A percentile compares a stretch with the other conserved stretches of the same genome.
These are phyloP conservation scores for Camponotus floridanus DNA, from an alignment of 1,140 invertebrate species.

Conservation along the genomic window DNA sequence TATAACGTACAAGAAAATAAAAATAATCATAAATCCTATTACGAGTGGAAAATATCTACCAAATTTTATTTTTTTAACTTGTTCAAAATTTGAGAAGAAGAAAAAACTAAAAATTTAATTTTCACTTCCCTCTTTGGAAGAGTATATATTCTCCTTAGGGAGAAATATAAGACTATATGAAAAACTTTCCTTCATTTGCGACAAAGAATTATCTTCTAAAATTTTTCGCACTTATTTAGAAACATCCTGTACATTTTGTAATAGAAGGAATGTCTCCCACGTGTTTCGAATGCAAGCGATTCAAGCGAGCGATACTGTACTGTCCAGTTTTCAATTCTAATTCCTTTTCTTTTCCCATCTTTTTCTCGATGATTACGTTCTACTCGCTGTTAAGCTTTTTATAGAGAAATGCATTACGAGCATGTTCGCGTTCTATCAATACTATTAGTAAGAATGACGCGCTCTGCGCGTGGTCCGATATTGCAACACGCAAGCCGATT, in stretches of 20 bases:
- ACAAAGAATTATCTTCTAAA: too few relatives aligned
- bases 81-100: too few relatives aligned
- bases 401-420: neutral
- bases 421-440: slow-evolving; percentile 1
- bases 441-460: slow-evolving; percentile 20
- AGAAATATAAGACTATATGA: too few relatives aligned
- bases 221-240: neutral
- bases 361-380: neutral
- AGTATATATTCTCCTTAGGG: too few relatives aligned
- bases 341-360: neutral
- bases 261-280: neutral
- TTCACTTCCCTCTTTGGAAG: too few relatives aligned
- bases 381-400: neutral
- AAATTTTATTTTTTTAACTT: too few relatives aligned
- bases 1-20: too few relatives aligned
- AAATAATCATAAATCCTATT: too few relatives aligned
- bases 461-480: too few relatives aligned
- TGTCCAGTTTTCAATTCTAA: neutral
- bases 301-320: neutral
- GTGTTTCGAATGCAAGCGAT: neutral
- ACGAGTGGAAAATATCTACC: too few relatives aligned
- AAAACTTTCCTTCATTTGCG: too few relatives aligned
- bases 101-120: too few relatives aligned
- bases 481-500: neutral
- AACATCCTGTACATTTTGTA: neutral